These are phyloP conservation scores for Bradypodion pumilum DNA, from an alignment of 2,797 vertebrate species.

Conservation along the genomic window DNA sequence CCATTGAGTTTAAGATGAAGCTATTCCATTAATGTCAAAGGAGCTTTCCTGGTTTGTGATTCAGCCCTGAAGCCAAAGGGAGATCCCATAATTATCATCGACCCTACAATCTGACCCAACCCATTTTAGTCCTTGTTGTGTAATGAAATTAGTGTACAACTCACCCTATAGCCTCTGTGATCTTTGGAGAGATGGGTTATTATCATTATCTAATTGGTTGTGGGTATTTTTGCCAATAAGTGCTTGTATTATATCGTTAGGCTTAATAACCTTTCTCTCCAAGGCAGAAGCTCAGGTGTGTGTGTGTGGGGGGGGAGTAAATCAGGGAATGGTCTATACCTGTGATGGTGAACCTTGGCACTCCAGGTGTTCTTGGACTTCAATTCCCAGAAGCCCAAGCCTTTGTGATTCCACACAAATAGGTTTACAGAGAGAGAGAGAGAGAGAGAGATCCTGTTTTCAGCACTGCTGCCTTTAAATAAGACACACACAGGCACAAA, in stretches of 20 bases:
- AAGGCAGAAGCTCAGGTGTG: not conserved
- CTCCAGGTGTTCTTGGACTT: too few relatives aligned
- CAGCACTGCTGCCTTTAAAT: too few relatives aligned
- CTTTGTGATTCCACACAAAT: too few relatives aligned
- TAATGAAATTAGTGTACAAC: not conserved
- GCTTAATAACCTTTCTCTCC: not conserved
- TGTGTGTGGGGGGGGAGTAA: not conserved
- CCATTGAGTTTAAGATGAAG: not conserved
- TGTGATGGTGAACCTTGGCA: too few relatives aligned
- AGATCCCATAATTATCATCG: too few relatives aligned
- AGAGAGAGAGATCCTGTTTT: too few relatives aligned
- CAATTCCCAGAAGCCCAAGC: too few relatives aligned
- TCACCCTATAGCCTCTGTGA: not conserved
- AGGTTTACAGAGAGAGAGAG: too few relatives aligned
- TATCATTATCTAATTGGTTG: too few relatives aligned
- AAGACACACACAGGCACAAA: not conserved
- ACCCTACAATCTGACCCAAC: not conserved
- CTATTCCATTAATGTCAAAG: constrained; percentile 1
- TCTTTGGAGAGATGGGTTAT: not conserved
- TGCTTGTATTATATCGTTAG: not conserved
- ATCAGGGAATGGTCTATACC: not conserved
- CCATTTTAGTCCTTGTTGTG: not conserved
- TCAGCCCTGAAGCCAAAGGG: not conserved
- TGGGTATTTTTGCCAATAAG: too few relatives aligned
- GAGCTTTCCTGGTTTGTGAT: not conserved